These are phyloP conservation scores for Drosophila ironensis DNA, from an alignment of 1,140 invertebrate species.

Conservation along the genomic window DNA sequence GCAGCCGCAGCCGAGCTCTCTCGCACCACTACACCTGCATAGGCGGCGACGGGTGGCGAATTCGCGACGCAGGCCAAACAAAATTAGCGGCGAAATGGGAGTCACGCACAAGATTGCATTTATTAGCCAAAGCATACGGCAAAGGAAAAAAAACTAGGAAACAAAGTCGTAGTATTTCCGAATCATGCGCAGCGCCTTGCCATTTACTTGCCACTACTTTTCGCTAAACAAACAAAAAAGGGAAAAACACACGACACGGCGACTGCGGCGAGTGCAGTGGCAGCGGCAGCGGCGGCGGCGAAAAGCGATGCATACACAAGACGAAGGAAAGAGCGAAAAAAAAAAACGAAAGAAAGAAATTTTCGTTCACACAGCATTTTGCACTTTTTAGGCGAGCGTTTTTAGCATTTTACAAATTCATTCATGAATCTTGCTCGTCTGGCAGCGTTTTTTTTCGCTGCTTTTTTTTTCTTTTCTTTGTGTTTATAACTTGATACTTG, in stretches of 20 bases:
- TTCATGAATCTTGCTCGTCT: slow-evolving; percentile 62
- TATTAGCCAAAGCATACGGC: too few relatives aligned
- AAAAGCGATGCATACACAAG: slow-evolving; percentile 63
- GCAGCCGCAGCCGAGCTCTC: neutral
- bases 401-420: slow-evolving; percentile 54
- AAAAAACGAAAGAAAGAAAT: slow-evolving; percentile 45
- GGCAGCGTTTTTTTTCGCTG: neutral
- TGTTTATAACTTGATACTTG: too few relatives aligned
- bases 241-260: slow-evolving; percentile 1
- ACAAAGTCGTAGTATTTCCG: slow-evolving; percentile 6
- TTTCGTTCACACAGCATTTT: slow-evolving; percentile 34
- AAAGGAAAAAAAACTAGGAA: neutral
- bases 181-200: neutral
- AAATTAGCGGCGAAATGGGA: slow-evolving; percentile 41
- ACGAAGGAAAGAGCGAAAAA: slow-evolving; percentile 51
- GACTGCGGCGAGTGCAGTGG: too few relatives aligned
- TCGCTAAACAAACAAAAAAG: neutral
- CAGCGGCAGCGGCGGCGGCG: slow-evolving; percentile 18
- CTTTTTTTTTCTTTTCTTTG: neutral
- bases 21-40: slow-evolving; percentile 66
- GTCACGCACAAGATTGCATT: slow-evolving; percentile 45
- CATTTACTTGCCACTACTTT: neutral
- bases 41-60: slow-evolving; percentile 18
- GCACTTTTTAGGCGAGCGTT: slow-evolving; percentile 18
- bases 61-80: slow-evolving; percentile 16